These are phyloP conservation scores for Physocephala rufipes DNA, from an alignment of 2,888 invertebrate genomes.

Conservation along the genomic window DNA sequence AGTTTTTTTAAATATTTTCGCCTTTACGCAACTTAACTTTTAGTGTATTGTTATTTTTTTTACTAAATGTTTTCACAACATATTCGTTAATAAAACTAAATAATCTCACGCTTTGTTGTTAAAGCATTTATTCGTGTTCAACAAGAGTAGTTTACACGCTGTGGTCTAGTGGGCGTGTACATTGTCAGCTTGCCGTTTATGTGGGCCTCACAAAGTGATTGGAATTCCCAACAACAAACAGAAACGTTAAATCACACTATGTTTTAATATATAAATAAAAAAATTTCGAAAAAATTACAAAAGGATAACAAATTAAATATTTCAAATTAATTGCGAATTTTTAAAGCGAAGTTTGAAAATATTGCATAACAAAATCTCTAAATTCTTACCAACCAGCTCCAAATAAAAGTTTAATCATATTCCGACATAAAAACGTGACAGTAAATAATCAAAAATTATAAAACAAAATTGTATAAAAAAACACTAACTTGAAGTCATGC, in stretches of 20 bases:
- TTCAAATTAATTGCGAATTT: too few relatives aligned
- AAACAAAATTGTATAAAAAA: too few relatives aligned
- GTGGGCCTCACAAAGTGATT: constrained; percentile 69
- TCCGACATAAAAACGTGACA: too few relatives aligned
- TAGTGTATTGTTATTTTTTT: neutral
- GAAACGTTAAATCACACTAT: constrained; percentile 21
- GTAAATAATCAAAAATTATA: too few relatives aligned
- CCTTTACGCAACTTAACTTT: neutral
- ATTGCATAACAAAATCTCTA: too few relatives aligned
- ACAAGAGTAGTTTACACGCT: constrained; percentile 67
- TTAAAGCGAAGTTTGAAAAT: too few relatives aligned
- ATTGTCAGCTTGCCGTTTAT: constrained; percentile 76
- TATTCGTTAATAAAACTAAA: neutral
- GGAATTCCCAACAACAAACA: constrained; percentile 47
- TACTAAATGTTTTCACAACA: constrained; percentile 8
- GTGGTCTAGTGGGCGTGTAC: constrained; percentile 68
- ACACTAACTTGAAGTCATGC: too few relatives aligned
- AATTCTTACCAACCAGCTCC: too few relatives aligned
- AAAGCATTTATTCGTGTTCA: constrained; percentile 59
- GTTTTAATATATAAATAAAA: neutral
- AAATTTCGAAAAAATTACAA: neutral
- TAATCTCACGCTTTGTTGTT: constrained; percentile 26
- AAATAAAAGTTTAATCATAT: too few relatives aligned
- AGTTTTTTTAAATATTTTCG: neutral
- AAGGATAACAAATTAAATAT: constrained; percentile 29